phyloP scores from a whole-genome alignment of 2,113 vertebrate species.

The Columba janthina region DNA sequence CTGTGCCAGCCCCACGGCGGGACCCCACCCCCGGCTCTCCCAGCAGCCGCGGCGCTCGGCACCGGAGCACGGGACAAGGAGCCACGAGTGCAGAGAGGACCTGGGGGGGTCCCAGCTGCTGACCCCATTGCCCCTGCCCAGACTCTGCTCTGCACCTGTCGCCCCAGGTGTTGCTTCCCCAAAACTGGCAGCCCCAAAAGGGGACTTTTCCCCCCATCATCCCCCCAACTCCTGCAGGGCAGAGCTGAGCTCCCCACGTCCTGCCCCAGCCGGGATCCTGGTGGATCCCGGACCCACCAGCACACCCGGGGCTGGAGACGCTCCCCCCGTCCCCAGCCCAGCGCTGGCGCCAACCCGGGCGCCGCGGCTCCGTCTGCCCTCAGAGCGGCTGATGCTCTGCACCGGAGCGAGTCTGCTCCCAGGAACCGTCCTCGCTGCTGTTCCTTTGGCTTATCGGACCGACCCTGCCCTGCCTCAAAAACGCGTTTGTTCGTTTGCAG shows the following conservation, averaged over 20 bases:
- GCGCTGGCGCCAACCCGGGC: not conserved
- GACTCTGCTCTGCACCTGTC: not conserved
- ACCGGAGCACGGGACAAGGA: accelerated
- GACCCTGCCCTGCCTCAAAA: not conserved
- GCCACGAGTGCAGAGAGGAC: accelerated
- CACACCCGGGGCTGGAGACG: not conserved
- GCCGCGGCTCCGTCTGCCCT: not conserved
- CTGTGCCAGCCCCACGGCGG: not conserved
- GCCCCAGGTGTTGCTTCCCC: not conserved
- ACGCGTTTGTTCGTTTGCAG: not conserved
- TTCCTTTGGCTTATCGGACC: not conserved
- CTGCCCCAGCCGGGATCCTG: not conserved
- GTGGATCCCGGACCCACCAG: not conserved
- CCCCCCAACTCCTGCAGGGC: accelerated
- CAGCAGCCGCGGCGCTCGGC: accelerated
- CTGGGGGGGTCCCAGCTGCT: not conserved
- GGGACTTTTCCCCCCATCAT: accelerated
- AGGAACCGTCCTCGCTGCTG: not conserved
- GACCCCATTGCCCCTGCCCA: not conserved
- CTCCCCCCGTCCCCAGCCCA: not conserved
- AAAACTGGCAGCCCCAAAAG: not conserved
- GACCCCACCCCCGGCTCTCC: not conserved
- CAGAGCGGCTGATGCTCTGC: not conserved
- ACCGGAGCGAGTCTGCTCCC: not conserved
- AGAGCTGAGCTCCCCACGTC: not conserved